These are phyloP conservation scores for Heloderma charlesbogerti DNA, from an alignment of 2,113 vertebrate species.

Conservation along the genomic window DNA sequence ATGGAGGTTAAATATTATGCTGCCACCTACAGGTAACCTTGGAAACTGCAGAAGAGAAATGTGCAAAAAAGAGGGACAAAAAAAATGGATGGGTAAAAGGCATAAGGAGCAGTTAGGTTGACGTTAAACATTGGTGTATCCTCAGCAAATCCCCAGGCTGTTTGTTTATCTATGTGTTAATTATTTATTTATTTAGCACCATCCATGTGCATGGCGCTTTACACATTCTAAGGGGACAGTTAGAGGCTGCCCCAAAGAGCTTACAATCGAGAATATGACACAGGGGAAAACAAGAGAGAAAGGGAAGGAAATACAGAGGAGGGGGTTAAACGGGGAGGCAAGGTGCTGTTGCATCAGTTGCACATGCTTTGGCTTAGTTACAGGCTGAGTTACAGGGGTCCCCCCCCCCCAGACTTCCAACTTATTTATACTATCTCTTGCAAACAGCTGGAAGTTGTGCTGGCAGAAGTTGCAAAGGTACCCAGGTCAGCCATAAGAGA, in stretches of 20 bases:
- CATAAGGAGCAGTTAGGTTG: neutral
- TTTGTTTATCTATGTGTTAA: neutral
- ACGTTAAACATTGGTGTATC: neutral
- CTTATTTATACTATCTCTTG: too few relatives aligned
- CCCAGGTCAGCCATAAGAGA: neutral
- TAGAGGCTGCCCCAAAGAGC: neutral
- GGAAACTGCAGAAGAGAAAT: slow-evolving; percentile 1
- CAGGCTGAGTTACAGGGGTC: neutral
- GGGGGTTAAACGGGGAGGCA: neutral
- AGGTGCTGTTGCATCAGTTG: neutral
- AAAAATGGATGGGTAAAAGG: neutral
- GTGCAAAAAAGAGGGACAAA: neutral
- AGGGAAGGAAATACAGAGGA: too few relatives aligned
- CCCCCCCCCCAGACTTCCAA: too few relatives aligned
- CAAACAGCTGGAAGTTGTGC: neutral
- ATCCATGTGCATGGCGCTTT: neutral
- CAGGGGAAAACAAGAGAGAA: too few relatives aligned
- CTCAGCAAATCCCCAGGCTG: too few relatives aligned
- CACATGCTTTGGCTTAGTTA: neutral
- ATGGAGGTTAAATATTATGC: slow-evolving; percentile 29
- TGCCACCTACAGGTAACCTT: slow-evolving; percentile 46
- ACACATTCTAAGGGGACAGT: neutral
- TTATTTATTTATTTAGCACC: neutral
- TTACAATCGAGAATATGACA: too few relatives aligned
- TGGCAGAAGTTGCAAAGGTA: neutral